A percentile compares a stretch with the other conserved stretches of the same genome.
These are phyloP conservation scores for Poecilia gillii DNA, from an alignment of 2,797 vertebrate species.

Conservation along the genomic window DNA sequence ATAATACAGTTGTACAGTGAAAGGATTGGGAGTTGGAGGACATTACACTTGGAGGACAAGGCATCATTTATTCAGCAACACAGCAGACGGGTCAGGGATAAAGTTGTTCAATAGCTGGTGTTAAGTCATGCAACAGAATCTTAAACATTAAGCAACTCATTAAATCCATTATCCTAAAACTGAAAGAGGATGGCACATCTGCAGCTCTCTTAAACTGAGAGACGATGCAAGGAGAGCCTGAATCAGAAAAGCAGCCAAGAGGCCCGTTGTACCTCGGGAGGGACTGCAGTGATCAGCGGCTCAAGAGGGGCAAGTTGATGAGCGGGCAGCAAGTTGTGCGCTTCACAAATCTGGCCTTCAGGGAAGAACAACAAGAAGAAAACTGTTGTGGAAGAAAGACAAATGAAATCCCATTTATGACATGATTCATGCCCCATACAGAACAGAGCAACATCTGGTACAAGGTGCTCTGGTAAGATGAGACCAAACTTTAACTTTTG, in stretches of 20 bases:
- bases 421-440: background rate
- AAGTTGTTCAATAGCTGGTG: background rate
- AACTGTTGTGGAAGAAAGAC: background rate
- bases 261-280: background rate
- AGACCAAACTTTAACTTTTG: background rate
- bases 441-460: background rate
- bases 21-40: background rate
- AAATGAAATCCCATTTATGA: background rate
- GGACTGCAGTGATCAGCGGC: background rate
- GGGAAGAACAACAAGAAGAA: background rate
- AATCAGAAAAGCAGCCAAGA: background rate
- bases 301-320: background rate
- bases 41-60: background rate
- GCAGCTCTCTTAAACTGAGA: background rate
- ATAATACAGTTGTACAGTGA: background rate
- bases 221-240: background rate
- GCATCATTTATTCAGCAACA: background rate
- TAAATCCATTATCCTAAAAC: background rate
- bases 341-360: background rate
- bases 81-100: background rate
- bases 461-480: background rate
- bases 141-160: background rate
- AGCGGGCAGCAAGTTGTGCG: background rate
- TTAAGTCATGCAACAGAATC: background rate
- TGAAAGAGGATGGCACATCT: background rate